These are phyloP conservation scores for Sebastiscus albofasciatus DNA, from an alignment of 2,797 vertebrate species.

Conservation along the genomic window DNA sequence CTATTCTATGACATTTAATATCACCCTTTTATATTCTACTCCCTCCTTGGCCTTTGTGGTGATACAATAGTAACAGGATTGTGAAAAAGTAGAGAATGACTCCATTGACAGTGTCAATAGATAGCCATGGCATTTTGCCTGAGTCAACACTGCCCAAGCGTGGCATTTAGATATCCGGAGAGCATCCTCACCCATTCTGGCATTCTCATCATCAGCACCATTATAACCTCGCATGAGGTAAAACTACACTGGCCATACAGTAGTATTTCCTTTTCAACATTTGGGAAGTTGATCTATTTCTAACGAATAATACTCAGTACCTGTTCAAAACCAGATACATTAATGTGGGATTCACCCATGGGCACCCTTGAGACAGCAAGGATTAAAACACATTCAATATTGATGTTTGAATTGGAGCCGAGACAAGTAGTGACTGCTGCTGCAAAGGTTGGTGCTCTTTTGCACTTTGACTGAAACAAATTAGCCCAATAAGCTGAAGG, in stretches of 20 bases:
- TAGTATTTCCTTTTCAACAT: constrained; percentile 19
- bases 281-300: constrained; percentile 37
- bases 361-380: constrained; percentile 10
- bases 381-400: constrained; percentile 47
- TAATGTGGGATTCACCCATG: constrained; percentile 28
- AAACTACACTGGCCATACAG: constrained; percentile 11
- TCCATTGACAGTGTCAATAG: constrained; percentile 41
- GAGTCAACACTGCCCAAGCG: constrained; percentile 36
- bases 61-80: background rate
- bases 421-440: constrained; percentile 7
- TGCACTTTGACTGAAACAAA: constrained; percentile 24
- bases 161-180: constrained; percentile 55
- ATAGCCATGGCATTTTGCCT: constrained; percentile 45
- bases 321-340: constrained; percentile 20
- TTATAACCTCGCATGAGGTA: constrained; percentile 22
- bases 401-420: constrained; percentile 41
- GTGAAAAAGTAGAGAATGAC: constrained; percentile 13
- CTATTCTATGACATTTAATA: constrained; percentile 1
- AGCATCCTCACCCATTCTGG: constrained; percentile 9
- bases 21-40: constrained; percentile 1
- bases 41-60: constrained; percentile 8
- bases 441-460: constrained; percentile 24
- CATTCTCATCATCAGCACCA: constrained; percentile 30
- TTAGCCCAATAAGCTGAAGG: constrained; percentile 20
- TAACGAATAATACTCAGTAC: constrained; percentile 20